phyloP scores from a whole-genome alignment of 2,888 invertebrate species.

The Brenthis daphne region DNA sequence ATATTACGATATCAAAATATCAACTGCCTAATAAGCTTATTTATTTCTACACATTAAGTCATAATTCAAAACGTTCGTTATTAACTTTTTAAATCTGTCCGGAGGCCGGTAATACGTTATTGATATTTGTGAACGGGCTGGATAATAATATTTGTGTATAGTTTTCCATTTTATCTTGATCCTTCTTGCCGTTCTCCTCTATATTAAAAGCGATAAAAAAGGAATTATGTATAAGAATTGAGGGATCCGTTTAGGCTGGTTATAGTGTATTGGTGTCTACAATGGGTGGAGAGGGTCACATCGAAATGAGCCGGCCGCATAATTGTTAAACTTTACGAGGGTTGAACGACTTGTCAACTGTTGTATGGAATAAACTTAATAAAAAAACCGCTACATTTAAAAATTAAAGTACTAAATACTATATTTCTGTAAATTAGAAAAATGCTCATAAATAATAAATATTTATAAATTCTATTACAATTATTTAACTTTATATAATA shows the following conservation, averaged over 20 bases:
- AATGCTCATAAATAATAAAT: no score
- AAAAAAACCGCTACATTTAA: conserved; percentile 40
- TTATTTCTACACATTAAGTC: conserved; percentile 30
- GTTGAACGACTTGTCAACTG: conserved; percentile 79
- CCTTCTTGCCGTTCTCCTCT: conserved; percentile 48
- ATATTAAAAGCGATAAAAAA: conserved; percentile 35
- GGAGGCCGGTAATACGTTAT: conserved; percentile 78
- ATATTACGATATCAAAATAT: not conserved
- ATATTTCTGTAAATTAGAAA: not conserved
- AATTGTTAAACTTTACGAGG: conserved; percentile 81
- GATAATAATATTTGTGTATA: conserved; percentile 81
- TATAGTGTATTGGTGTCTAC: conserved; percentile 67
- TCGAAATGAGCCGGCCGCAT: conserved; percentile 78
- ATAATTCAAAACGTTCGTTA: conserved; percentile 51
- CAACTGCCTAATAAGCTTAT: conserved; percentile 18
- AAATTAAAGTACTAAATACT: conserved; percentile 18
- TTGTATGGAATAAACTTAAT: conserved; percentile 66
- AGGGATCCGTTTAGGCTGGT: conserved; percentile 53
- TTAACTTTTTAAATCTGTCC: conserved; percentile 78
- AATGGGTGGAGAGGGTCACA: conserved; percentile 74
- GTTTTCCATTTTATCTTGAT: conserved; percentile 56
- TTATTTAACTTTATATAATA: not conserved
- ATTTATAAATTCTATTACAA: no score
- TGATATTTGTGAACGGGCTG: conserved; percentile 80
- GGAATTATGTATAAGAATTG: conserved; percentile 46